Base-by-base conservation (phyloP, 2,113 vertebrate genomes). In the Salvator merianae region DNA sequence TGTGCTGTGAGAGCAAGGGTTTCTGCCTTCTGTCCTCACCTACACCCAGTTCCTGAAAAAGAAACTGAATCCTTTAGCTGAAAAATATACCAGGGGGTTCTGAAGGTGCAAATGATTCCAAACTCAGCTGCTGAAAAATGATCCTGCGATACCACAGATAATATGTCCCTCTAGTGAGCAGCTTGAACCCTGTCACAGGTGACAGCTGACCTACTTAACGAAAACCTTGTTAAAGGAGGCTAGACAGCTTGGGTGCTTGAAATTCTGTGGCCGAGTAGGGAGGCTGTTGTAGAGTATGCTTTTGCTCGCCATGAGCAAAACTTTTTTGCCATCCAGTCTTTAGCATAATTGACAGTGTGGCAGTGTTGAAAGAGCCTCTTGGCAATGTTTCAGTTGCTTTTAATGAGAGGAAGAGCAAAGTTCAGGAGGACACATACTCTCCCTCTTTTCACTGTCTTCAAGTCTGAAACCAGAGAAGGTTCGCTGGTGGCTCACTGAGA, bases 201-300 rank as follows among this genome's bases (percentile, higher is more conserved):
- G 95, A 78, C 94, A 91, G 91, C 94, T 95, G 95, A 94, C 93
- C 92, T 91, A 91, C 87, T 96, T 95, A 59, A 88, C 69, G 83
- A 5, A 79, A 38, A 92, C 75, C 84, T 28, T 50, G 85, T 34
- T 69, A 77, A 68, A 87, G 34, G 76, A 81, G 86, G 2, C 70
- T 26, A 84, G 83, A 55, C 36, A n/a, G 82, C 53, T 81, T n/a
- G 71, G 82, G 50, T 59, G 86, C 83, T 63, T 0, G 0, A 5
- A 68, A 85, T 38, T 36, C 75, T 81, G 63, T 75, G 78, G 68
- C 53, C 62, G 22, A 28, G 70, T 28, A 72, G 24, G 79, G 40
- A 72, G 79, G 53, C 72, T 26, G 53, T 77, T 71, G 70, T 5
- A 20, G 62, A 36, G 65, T 9, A 71, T 85, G 88, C 74, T 74